A percentile compares a stretch with the other conserved stretches of the same genome.
Conservation (phyloP, 1,140 invertebrate species). For the Orchesella cincta region DNA sequence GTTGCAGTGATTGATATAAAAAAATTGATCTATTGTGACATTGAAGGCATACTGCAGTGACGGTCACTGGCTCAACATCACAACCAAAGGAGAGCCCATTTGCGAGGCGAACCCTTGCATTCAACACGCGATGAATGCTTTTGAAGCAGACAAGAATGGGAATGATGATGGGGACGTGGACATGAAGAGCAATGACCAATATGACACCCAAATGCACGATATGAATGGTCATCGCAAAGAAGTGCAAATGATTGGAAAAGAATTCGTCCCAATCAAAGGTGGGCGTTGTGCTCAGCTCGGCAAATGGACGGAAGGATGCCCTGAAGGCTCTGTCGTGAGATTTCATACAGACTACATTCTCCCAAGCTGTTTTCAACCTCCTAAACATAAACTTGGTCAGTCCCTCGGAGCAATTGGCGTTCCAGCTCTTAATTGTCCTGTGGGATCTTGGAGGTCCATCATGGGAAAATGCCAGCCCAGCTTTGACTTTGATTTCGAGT, state of each 20-base stretch:
- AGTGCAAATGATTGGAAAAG: background rate
- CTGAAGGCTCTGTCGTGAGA: conserved; percentile 11
- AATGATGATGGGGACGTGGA: conserved; percentile 26
- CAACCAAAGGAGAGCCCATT: background rate
- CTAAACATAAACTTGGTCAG: background rate
- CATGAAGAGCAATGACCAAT: conserved; percentile 11
- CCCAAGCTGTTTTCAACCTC: conserved; percentile 16
- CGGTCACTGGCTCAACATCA: conserved; percentile 30
- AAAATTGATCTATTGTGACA: conserved; percentile 3
- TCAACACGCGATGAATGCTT: background rate
- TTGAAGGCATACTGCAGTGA: conserved; percentile 7
- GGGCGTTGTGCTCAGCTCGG: conserved; percentile 27
- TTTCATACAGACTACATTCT: background rate
- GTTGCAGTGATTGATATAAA: background rate
- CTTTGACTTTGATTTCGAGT: conserved; percentile 27
- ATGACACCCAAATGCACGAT: background rate
- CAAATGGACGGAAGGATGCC: background rate
- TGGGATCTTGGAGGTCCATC: background rate
- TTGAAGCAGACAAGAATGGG: background rate
- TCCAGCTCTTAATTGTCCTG: background rate
- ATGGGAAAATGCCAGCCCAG: background rate
- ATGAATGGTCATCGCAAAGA: background rate
- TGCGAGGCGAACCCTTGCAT: conserved; percentile 25
- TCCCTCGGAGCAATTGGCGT: conserved; percentile 13
- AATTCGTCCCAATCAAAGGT: conserved; percentile 10